A percentile compares a stretch with the other conserved stretches of the same genome.
Evolutionary conservation across 2,888 invertebrate species (phyloP).

Genomic region (Helobdella robusta): DNA sequence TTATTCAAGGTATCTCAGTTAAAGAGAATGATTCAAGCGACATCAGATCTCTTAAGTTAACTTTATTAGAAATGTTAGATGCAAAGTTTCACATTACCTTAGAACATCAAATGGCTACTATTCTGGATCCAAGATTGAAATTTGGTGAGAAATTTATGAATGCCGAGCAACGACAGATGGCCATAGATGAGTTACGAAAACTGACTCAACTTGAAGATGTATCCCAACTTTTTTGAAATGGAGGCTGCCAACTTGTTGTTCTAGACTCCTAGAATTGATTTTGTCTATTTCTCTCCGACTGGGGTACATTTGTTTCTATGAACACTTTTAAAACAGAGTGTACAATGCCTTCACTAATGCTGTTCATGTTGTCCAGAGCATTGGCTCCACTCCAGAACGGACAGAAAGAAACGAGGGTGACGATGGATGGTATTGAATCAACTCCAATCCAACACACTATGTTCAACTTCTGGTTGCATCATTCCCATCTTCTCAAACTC

Average conservation of each 20-base stretch:
- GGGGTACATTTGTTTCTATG: conserved; percentile 75
- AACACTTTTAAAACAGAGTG: conserved; percentile 82
- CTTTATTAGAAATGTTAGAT: no score
- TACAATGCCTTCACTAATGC: conserved; percentile 84
- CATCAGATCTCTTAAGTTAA: no score
- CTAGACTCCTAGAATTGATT: conserved; percentile 61
- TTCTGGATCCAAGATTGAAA: no score
- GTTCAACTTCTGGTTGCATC: conserved; percentile 74
- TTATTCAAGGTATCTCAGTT: no score
- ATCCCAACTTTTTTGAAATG: conserved; percentile 61
- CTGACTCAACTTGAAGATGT: no score
- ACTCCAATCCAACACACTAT: conserved; percentile 72
- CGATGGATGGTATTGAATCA: conserved; percentile 80
- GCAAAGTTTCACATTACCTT: no score
- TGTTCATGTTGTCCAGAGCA: conserved; percentile 89
- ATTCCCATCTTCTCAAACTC: conserved; percentile 92
- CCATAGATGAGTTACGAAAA: no score
- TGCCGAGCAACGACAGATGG: no score
- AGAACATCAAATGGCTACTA: no score
- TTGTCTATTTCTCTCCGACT: conserved; percentile 57
- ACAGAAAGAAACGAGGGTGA: conserved; percentile 75
- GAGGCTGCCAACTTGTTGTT: conserved; percentile 85
- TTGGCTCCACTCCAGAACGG: conserved; percentile 74
- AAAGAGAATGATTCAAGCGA: no score
- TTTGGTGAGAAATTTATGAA: no score